Conservation (phyloP, 2,888 invertebrate genomes). For the Camptogramma bilineatum region DNA sequence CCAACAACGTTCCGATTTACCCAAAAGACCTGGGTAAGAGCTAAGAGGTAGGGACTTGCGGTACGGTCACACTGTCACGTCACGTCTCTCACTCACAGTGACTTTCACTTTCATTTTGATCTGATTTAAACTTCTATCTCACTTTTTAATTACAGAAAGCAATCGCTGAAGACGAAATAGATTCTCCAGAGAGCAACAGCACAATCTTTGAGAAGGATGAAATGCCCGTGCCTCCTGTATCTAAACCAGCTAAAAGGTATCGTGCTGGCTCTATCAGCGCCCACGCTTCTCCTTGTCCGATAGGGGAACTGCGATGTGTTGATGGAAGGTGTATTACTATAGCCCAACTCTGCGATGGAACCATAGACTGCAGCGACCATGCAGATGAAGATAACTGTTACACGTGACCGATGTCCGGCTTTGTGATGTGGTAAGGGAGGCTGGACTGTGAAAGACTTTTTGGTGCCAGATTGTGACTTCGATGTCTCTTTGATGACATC, state of each 20-base stretch:
- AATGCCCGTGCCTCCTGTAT: slow-evolving; percentile 17
- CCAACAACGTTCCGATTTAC: no score
- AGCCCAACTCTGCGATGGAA: slow-evolving; percentile 87
- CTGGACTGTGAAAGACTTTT: slow-evolving; percentile 12
- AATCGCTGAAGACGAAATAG: slow-evolving; percentile 46
- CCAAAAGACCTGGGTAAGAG: no score
- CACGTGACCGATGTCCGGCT: slow-evolving; percentile 64
- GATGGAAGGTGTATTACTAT: slow-evolving; percentile 88
- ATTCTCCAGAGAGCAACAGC: slow-evolving; percentile 54
- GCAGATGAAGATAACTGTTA: slow-evolving; percentile 88
- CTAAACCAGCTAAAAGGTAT: neutral
- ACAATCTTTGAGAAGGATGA: slow-evolving; percentile 52
- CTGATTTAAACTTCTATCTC: no score
- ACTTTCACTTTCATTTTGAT: no score
- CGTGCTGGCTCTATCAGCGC: slow-evolving; percentile 53
- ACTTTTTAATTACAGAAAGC: slow-evolving; percentile 59
- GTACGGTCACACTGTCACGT: no score
- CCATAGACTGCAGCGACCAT: slow-evolving; percentile 86
- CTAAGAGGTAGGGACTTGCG: no score
- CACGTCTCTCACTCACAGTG: no score
- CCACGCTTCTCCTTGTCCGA: slow-evolving; percentile 80
- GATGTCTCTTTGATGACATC: neutral
- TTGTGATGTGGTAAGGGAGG: slow-evolving; percentile 45
- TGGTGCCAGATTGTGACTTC: slow-evolving; percentile 4
- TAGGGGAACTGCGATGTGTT: slow-evolving; percentile 86